Evolutionary conservation across 2,888 invertebrate species (phyloP).

Genomic region (Choristoneura rosaceana): DNA sequence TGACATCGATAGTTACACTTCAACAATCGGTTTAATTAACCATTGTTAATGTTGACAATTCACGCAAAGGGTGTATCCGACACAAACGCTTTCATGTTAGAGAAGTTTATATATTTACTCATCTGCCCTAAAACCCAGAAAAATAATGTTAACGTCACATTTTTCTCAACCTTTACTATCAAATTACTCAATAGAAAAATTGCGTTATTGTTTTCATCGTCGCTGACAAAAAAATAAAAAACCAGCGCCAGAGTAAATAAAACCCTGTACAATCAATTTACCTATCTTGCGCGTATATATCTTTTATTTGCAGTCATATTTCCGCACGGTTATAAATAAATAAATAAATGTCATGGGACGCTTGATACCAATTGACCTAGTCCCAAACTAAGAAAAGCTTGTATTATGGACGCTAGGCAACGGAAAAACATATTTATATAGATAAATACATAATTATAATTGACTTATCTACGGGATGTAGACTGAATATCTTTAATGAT

Average conservation of each 20-base stretch:
- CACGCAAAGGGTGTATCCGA: constrained; percentile 4
- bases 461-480: no score
- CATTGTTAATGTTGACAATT: constrained; percentile 2
- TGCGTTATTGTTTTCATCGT: background rate
- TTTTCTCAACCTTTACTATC: background rate
- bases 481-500: no score
- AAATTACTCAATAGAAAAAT: background rate
- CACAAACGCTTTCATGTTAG: background rate
- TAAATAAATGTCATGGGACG: no score
- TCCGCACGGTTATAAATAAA: background rate
- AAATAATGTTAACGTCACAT: background rate
- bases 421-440: no score
- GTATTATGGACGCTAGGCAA: no score
- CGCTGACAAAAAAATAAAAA: background rate
- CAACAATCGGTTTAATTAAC: background rate
- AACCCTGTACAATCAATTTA: no score
- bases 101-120: background rate
- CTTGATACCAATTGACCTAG: no score
- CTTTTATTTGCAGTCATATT: background rate
- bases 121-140: background rate
- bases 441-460: no score
- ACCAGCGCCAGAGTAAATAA: background rate
- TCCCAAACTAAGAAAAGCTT: no score
- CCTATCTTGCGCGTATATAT: background rate
- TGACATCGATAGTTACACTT: background rate